These are phyloP conservation scores for Megaleporinus macrocephalus DNA, from an alignment of 2,113 vertebrate genomes.

Conservation along the genomic window DNA sequence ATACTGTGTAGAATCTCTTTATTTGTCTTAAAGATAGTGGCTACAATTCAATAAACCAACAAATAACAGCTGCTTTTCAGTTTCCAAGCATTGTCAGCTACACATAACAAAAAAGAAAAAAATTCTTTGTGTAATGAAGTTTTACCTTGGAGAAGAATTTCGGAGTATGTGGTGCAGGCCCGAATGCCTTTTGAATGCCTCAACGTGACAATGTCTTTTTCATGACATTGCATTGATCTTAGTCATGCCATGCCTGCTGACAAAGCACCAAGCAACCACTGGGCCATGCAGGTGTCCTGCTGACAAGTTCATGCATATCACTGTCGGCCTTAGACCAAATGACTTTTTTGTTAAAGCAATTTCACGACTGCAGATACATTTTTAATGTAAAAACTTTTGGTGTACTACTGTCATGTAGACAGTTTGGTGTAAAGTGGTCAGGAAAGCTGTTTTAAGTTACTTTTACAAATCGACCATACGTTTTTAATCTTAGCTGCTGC, in stretches of 20 bases:
- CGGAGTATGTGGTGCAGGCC: neutral
- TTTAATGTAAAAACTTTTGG: too few relatives aligned
- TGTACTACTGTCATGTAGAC: too few relatives aligned
- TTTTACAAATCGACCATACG: too few relatives aligned
- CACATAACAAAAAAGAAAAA: neutral
- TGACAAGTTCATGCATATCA: neutral
- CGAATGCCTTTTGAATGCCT: neutral
- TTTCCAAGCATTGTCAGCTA: neutral
- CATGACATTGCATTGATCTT: neutral
- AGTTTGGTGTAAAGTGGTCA: too few relatives aligned
- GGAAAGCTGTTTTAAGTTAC: too few relatives aligned
- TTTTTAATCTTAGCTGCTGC: too few relatives aligned
- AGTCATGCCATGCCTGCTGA: neutral
- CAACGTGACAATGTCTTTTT: neutral
- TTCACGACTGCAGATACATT: too few relatives aligned
- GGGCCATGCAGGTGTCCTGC: neutral
- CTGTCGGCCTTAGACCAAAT: neutral
- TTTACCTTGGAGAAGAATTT: neutral
- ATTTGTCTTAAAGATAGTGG: too few relatives aligned
- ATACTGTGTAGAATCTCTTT: too few relatives aligned
- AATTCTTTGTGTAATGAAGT: neutral
- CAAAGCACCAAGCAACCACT: neutral
- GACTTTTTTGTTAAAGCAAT: too few relatives aligned
- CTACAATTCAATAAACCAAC: neutral
- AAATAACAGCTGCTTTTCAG: neutral